phyloP scores from a whole-genome alignment of 2,888 invertebrate genomes.

The Polyommatus icarus region DNA sequence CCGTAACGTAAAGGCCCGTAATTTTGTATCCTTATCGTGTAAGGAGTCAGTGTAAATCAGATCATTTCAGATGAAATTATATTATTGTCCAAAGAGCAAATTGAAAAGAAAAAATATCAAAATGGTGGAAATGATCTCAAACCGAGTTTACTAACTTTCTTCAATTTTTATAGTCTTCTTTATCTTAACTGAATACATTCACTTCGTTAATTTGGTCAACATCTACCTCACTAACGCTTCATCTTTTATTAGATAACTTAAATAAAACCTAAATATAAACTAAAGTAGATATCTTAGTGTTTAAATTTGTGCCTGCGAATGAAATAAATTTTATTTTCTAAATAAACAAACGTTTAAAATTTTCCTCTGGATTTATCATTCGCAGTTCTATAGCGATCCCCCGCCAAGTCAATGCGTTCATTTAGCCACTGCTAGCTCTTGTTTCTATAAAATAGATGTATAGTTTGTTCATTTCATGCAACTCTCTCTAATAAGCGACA shows the following conservation, averaged over 20 bases:
- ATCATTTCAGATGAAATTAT: not conserved
- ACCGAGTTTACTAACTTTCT: not conserved
- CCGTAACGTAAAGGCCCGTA: too few species aligned
- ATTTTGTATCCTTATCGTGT: not conserved
- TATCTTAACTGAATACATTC: not conserved
- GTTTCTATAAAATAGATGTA: constrained; percentile 69
- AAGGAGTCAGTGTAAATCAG: not conserved
- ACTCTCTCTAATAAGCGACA: constrained; percentile 78
- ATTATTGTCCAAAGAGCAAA: not conserved
- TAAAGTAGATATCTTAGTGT: constrained; percentile 18
- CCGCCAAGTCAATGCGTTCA: constrained; percentile 35
- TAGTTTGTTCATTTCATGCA: constrained; percentile 81
- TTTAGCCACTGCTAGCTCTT: constrained; percentile 34
- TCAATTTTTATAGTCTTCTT: not conserved
- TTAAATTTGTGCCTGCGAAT: constrained; percentile 33
- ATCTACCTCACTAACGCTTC: not conserved
- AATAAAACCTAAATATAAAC: constrained; percentile 22
- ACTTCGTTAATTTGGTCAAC: not conserved
- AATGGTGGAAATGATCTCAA: constrained; percentile 28
- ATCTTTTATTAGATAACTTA: not conserved
- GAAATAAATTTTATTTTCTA: constrained; percentile 30
- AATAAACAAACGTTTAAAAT: constrained; percentile 19
- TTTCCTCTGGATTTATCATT: constrained; percentile 24
- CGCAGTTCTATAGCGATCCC: constrained; percentile 32
- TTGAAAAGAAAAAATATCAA: not conserved